Conservation (phyloP, 2,113 vertebrate species). For the Aspidoscelis tigris region DNA sequence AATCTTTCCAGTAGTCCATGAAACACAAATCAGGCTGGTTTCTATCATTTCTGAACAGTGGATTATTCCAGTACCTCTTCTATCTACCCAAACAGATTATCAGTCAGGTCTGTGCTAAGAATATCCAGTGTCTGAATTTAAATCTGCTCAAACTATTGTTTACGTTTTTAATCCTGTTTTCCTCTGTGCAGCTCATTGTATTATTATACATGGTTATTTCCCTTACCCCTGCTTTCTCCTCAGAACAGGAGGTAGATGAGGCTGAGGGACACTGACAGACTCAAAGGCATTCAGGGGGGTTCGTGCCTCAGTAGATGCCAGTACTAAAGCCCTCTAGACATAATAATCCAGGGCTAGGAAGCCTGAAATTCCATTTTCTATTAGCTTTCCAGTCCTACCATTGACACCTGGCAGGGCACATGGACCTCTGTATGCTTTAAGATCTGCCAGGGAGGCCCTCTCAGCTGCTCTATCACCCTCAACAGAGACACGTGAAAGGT, state of each 20-base stretch:
- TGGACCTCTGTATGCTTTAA: too few relatives aligned
- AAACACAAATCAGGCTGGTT: background rate
- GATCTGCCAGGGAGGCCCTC: too few relatives aligned
- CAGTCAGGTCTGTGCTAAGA: background rate
- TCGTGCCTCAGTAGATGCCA: too few relatives aligned
- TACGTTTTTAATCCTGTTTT: background rate
- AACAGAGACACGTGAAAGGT: too few relatives aligned
- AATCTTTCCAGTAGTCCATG: background rate
- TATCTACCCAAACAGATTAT: background rate
- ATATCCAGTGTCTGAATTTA: background rate
- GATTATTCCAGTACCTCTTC: background rate
- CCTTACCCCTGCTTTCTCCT: background rate
- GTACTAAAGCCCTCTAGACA: too few relatives aligned
- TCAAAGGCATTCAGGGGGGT: too few relatives aligned
- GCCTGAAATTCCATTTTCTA: too few relatives aligned
- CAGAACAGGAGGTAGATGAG: background rate
- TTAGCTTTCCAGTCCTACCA: too few relatives aligned
- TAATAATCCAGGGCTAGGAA: too few relatives aligned
- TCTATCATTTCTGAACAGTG: background rate
- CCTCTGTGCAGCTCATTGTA: background rate
- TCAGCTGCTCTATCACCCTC: too few relatives aligned
- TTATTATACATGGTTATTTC: background rate
- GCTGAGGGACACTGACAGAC: background rate
- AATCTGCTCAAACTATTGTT: background rate
- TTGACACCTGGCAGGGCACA: too few relatives aligned